Base-by-base conservation (phyloP, 2,888 invertebrate species). In the Drosophila neotestacea region DNA sequence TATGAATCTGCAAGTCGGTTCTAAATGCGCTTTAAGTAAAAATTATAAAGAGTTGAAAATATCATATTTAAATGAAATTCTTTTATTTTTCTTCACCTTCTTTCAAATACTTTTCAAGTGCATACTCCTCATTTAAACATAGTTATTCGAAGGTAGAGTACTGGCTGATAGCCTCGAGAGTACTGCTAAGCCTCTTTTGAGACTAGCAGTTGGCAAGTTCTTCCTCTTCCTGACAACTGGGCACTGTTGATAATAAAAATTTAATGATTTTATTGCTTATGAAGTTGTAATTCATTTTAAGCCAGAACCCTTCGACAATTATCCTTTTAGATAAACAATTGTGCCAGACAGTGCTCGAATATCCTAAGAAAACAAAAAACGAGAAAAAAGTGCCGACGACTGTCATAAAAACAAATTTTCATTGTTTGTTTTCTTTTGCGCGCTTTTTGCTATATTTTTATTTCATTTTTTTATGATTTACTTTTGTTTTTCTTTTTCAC, bases 261-360 rank as follows among this genome's bases (percentile, higher is more conserved):
- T 72, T 87, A 87, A 85, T 87, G 85, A 85, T 87, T 85, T 85
- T 82, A 85, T 85, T 87, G 83, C 81, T 87, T 85, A 87, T 85
- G 80, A 87, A 85, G 84, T 82, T 87, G 88, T 85, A 87, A 85
- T 87, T 85, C 83, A 87, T 80, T 87, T 80, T 65, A 70, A 56
- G 75, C 71, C 79, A 36, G 44, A 82, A 81, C 82, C 84, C 74
- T 87, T 84, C 76, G 68, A 82, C 84, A 85, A 87, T 84, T 84
- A 84, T 87, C 75, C 85, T 76, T 73, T 87, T 87, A 79, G 88
- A 85, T 85, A 85, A 84, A 84, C 85, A 84, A 85, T 84, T 77
- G 79, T 30, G 68, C 60, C 77, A 73, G 70, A 70, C 71, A 77
- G 64, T 42, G 44, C 39, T 44, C 39, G 58, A 56, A 56, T 51